A percentile compares a stretch with the other conserved stretches of the same genome.
These are phyloP conservation scores for Triops longicaudatus DNA, from an alignment of 1,140 invertebrate species.

Conservation along the genomic window DNA sequence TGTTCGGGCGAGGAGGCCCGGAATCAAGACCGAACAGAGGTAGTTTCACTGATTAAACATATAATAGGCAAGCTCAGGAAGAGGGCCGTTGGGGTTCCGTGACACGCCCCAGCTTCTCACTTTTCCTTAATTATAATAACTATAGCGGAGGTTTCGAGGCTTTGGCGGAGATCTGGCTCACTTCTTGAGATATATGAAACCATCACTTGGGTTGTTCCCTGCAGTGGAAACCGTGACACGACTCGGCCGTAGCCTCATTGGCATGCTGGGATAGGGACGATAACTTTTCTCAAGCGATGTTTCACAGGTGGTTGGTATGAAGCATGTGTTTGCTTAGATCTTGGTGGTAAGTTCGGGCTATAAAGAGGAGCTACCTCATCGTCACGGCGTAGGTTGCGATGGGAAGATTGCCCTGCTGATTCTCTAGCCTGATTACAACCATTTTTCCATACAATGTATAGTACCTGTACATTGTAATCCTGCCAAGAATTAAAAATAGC, in stretches of 20 bases:
- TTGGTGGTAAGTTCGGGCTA: background rate
- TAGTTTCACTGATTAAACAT: slow-evolving; percentile 3
- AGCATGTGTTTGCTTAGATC: background rate
- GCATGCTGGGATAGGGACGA: background rate
- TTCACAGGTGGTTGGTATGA: slow-evolving; percentile 10
- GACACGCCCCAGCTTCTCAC: slow-evolving; percentile 13
- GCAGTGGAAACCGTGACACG: background rate
- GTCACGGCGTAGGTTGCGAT: background rate
- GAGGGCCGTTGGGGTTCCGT: background rate
- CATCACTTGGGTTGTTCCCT: background rate
- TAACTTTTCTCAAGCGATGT: background rate
- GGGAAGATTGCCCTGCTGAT: background rate
- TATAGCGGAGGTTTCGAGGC: background rate
- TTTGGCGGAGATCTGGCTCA: background rate
- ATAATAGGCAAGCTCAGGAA: background rate
- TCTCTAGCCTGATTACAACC: background rate
- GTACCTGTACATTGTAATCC: too few relatives aligned
- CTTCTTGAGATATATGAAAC: background rate
- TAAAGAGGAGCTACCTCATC: background rate
- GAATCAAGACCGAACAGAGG: background rate
- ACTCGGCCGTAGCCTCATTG: background rate
- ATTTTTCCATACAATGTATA: background rate
- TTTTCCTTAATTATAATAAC: slow-evolving; percentile 13
- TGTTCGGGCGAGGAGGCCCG: background rate
- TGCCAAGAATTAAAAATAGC: too few relatives aligned